A percentile compares a stretch with the other conserved stretches of the same genome.
phyloP scores from a whole-genome alignment of 2,797 vertebrate species.

The Vipera latastei region DNA sequence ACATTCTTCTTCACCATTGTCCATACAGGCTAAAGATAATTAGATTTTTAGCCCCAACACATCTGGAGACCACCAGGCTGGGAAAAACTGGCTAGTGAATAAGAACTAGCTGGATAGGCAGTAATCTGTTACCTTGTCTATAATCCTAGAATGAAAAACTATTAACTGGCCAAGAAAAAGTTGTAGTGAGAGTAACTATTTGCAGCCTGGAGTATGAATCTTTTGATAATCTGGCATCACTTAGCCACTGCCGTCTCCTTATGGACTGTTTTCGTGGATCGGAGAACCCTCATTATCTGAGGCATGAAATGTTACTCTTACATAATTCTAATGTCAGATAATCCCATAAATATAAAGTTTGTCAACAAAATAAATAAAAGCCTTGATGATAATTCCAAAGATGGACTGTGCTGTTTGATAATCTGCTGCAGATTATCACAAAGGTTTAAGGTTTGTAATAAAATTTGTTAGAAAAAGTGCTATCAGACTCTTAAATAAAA shows the following conservation, averaged over 20 bases:
- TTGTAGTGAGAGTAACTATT: neutral
- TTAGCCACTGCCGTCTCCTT: neutral
- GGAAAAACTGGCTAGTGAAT: neutral
- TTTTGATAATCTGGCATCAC: neutral
- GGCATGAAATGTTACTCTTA: neutral
- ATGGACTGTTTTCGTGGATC: neutral
- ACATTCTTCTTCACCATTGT: neutral
- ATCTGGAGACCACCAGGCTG: neutral
- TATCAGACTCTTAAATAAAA: slow-evolving; percentile 16
- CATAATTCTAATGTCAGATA: slow-evolving; percentile 19
- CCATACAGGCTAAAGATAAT: neutral
- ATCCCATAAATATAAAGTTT: neutral
- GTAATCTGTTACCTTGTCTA: neutral
- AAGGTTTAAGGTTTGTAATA: neutral
- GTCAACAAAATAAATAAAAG: neutral
- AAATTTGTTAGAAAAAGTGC: neutral
- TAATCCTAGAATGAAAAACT: neutral
- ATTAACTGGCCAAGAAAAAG: neutral
- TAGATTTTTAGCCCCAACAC: neutral
- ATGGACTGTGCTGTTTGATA: slow-evolving; percentile 8
- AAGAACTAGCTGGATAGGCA: neutral
- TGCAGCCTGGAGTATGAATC: neutral
- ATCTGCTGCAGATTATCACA: neutral
- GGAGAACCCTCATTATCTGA: neutral
- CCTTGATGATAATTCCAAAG: slow-evolving; percentile 19